These are phyloP conservation scores for Chloebia gouldiae DNA, from an alignment of 2,113 vertebrate genomes.

Conservation along the genomic window DNA sequence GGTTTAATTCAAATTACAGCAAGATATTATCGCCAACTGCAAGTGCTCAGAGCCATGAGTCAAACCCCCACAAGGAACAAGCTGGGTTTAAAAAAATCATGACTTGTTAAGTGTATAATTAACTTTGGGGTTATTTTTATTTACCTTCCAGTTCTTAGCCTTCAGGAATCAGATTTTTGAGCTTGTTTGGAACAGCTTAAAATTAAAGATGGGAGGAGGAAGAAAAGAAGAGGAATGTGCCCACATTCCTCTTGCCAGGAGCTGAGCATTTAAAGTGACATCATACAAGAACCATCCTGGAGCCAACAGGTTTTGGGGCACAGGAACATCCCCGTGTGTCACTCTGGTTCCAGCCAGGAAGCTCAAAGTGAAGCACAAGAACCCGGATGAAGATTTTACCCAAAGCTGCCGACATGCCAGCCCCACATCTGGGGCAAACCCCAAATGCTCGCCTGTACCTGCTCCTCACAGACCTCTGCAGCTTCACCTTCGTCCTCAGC, in stretches of 20 bases:
- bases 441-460: accelerated
- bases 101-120: constrained; percentile 58
- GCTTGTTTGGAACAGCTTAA: neutral
- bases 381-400: neutral
- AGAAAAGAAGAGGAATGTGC: neutral
- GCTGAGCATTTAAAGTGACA: neutral
- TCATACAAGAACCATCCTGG: accelerated
- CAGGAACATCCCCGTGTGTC: accelerated
- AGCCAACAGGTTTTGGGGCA: neutral
- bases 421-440: neutral
- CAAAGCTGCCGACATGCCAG: no score
- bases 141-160: constrained; percentile 60
- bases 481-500: neutral
- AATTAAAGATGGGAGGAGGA: neutral
- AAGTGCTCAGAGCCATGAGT: constrained; percentile 57
- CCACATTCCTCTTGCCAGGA: neutral
- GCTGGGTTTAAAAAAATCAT: constrained; percentile 34
- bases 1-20: constrained; percentile 66
- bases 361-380: neutral
- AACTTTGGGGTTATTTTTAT: constrained; percentile 63
- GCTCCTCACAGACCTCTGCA: neutral
- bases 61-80: constrained; percentile 59
- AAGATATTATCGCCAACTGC: constrained; percentile 57
- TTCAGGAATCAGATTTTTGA: constrained; percentile 35
- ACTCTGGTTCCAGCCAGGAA: neutral